Conservation (phyloP, 2,888 invertebrate species). For the Argyra leucocephala region DNA sequence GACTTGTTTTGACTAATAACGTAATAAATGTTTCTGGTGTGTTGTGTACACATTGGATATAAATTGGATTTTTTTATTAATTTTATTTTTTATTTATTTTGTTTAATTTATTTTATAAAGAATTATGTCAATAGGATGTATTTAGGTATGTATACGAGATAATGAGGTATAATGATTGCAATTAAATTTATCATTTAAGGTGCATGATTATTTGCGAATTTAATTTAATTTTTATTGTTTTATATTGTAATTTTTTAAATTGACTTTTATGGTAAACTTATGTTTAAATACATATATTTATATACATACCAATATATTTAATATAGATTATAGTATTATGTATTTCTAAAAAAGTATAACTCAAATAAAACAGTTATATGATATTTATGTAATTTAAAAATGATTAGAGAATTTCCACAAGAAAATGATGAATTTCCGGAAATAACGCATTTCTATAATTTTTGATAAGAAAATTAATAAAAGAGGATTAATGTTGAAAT, state of each 20-base stretch:
- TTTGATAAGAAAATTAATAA: too few species aligned
- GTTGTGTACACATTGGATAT: not conserved
- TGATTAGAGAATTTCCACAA: too few species aligned
- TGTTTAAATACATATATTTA: too few species aligned
- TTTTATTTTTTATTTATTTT: not conserved
- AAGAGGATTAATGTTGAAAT: too few species aligned
- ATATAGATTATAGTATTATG: too few species aligned
- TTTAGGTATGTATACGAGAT: not conserved
- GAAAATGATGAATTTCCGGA: too few species aligned
- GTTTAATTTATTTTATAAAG: not conserved
- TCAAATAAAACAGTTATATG: too few species aligned
- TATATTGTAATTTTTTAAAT: not conserved
- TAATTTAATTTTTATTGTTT: not conserved
- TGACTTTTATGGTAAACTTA: too few species aligned
- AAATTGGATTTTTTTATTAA: not conserved
- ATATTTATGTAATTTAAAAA: too few species aligned
- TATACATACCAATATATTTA: too few species aligned
- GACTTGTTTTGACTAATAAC: slow-evolving; percentile 4
- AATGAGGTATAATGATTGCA: not conserved
- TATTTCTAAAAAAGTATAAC: too few species aligned
- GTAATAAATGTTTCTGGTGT: not conserved
- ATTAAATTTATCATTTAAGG: slow-evolving; percentile 6
- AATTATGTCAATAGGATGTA: slow-evolving; percentile 6
- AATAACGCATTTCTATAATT: too few species aligned
- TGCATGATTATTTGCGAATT: not conserved